Evolutionary conservation across 2,797 vertebrate genomes (phyloP).

Genomic region (Myiotriccus ornatus): DNA sequence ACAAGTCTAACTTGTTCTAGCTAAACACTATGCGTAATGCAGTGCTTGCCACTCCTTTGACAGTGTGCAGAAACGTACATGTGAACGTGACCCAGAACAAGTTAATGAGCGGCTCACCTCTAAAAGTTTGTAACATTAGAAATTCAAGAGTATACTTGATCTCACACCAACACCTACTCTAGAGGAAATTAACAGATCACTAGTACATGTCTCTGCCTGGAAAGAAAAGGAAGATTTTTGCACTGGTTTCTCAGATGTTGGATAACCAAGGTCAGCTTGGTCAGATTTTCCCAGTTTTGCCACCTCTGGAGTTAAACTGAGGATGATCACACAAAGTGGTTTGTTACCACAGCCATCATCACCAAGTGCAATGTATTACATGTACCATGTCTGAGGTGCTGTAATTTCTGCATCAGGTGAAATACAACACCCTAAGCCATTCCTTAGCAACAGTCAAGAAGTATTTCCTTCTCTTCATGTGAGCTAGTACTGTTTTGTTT

Average conservation of each 20-base stretch:
- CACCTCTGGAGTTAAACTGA: not conserved
- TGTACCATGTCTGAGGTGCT: not conserved
- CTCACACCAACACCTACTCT: not conserved
- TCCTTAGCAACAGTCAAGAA: not conserved
- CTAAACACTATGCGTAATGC: not conserved
- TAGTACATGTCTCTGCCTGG: not conserved
- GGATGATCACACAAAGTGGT: not conserved
- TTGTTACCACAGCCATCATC: not conserved
- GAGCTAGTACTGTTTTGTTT: not conserved
- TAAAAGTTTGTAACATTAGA: not conserved
- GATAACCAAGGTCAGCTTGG: not conserved
- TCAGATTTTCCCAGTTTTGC: not conserved
- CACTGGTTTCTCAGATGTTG: not conserved
- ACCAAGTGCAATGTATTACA: not conserved
- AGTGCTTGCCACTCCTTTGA: conserved; percentile 36
- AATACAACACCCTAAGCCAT: not conserved
- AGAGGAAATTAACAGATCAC: not conserved
- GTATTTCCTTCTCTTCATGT: not conserved
- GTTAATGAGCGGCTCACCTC: not conserved
- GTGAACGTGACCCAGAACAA: conserved; percentile 7
- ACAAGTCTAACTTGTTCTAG: conserved; percentile 31
- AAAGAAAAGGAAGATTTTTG: not conserved
- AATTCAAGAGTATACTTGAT: not conserved
- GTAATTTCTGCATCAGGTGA: not conserved
- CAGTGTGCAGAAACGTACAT: not conserved